Evolutionary conservation across 2,113 vertebrate species (phyloP).

Genomic region (Xerus inauris): DNA sequence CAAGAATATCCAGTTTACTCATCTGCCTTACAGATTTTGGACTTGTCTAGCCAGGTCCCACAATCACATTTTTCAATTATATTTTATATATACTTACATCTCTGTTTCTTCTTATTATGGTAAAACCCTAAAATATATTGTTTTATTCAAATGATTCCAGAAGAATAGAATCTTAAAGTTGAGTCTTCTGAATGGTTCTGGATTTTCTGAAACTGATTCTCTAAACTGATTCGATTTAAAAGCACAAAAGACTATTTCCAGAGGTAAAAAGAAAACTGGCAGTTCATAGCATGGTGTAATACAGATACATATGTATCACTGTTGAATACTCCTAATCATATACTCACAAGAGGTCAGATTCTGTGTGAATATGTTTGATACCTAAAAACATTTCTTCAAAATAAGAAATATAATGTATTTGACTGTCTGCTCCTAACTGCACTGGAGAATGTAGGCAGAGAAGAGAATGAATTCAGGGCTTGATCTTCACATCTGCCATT

Average conservation of each 20-base stretch:
- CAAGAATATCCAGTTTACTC: neutral
- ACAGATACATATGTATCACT: neutral
- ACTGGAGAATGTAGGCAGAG: neutral
- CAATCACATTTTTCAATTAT: neutral
- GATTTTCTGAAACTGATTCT: neutral
- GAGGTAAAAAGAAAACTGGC: neutral
- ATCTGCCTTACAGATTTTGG: neutral
- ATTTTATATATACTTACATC: neutral
- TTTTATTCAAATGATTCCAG: neutral
- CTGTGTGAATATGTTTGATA: neutral
- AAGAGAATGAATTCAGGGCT: neutral
- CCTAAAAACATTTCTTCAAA: neutral
- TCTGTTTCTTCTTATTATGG: neutral
- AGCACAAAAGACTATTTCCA: neutral
- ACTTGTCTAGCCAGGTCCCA: neutral
- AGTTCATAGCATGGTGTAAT: neutral
- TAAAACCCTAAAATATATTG: neutral
- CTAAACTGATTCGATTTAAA: neutral
- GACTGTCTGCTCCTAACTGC: neutral
- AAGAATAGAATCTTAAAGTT: neutral
- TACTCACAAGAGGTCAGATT: neutral
- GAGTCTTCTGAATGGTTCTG: neutral
- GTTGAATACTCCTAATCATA: neutral
- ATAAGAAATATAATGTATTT: neutral
- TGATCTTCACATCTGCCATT: neutral